phyloP scores from a whole-genome alignment of 2,113 vertebrate species.

The Varanus salvator region DNA sequence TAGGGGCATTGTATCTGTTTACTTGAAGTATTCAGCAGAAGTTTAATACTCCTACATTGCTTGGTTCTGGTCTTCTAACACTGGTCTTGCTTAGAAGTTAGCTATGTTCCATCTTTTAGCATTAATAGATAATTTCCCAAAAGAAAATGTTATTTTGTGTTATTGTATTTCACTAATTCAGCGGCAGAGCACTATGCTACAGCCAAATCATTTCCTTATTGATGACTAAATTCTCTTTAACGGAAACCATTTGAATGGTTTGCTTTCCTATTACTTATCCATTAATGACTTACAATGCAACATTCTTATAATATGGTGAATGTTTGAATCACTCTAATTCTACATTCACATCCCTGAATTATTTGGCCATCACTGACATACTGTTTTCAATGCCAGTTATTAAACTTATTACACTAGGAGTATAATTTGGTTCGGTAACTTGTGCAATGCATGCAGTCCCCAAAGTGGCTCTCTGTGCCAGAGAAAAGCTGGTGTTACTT shows the following conservation, averaged over 20 bases:
- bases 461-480: not conserved
- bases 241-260: not conserved
- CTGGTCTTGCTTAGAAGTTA: rapidly evolving
- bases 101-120: not conserved
- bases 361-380: not conserved
- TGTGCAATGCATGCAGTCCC: not conserved
- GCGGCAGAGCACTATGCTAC: not conserved
- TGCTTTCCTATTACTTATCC: not conserved
- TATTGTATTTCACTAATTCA: conserved; percentile 5
- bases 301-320: not conserved
- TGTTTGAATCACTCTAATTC: not conserved
- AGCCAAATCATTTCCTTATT: not conserved
- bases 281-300: not conserved
- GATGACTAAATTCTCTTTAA: not conserved
- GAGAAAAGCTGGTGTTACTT: not conserved
- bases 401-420: not conserved
- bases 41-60: not conserved
- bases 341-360: not conserved
- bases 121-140: not conserved
- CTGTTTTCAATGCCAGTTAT: not conserved
- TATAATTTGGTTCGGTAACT: not conserved
- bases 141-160: not conserved
- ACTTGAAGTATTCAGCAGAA: not conserved
- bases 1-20: not conserved
- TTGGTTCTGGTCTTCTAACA: not conserved